A percentile compares a stretch with the other conserved stretches of the same genome.
phyloP scores from a whole-genome alignment of 1,140 invertebrate genomes.

The Trypoxylus dichotomus region DNA sequence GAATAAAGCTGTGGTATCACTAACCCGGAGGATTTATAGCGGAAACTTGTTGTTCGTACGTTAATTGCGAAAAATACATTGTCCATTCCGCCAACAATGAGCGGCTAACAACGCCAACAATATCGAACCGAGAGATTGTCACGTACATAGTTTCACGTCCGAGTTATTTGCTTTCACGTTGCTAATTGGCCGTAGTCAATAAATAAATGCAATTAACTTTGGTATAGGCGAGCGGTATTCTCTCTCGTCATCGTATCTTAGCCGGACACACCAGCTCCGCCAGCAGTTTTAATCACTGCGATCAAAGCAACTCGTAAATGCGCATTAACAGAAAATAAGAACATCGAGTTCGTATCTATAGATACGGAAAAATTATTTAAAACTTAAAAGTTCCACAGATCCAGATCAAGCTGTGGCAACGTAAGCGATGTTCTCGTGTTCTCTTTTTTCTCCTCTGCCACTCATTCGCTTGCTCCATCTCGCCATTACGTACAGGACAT shows the following conservation, averaged over 20 bases:
- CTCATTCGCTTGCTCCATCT: neutral
- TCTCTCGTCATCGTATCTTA: neutral
- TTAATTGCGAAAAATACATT: constrained; percentile 13
- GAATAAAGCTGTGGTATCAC: neutral
- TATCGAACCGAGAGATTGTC: neutral
- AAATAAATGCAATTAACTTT: constrained; percentile 22
- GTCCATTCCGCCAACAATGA: neutral
- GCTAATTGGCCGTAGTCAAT: constrained; percentile 18
- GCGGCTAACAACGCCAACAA: neutral
- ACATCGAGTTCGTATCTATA: neutral
- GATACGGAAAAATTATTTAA: constrained; percentile 3
- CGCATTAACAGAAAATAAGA: neutral
- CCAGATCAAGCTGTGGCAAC: neutral
- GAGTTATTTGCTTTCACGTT: constrained; percentile 15
- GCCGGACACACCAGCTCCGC: neutral
- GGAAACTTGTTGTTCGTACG: neutral
- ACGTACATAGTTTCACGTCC: neutral
- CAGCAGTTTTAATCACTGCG: neutral
- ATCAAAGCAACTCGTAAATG: constrained; percentile 12
- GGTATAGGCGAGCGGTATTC: neutral
- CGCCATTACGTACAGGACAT: neutral
- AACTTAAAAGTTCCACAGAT: neutral
- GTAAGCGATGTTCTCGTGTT: neutral
- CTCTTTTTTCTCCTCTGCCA: neutral
- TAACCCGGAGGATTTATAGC: neutral